Evolutionary conservation across 1,140 invertebrate genomes (phyloP), one percentile per base, ranked within the genome.

Genomic region (Chionoecetes opilio): DNA sequence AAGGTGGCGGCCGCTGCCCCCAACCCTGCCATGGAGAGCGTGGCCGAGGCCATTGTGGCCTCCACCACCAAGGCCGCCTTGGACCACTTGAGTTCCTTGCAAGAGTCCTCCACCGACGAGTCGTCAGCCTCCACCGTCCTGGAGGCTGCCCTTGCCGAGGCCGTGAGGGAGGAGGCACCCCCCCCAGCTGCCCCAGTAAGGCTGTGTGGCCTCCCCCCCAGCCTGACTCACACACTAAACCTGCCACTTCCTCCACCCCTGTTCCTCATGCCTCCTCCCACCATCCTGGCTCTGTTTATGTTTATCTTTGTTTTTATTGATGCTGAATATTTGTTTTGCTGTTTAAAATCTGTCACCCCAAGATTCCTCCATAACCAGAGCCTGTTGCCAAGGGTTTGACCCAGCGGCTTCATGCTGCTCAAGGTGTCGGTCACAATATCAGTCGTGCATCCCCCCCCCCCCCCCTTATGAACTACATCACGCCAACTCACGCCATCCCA

Each of bases 121-220:
- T 90, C 93, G 8, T 32, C 82, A 34, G 93, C 87, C 37, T 90
- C 87, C 11, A 94, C 93, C 17, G 89, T 91, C 89, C 93, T 94
- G 21, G 93, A 94, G 38, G 93, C 93, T 84, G 93, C 93, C 32
- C 38, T 94, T n/a, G 93, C 93, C n/a, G 93, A 94, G 82, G 93
- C 93, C 84, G 93, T 89, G 31, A 32, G 63, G 53, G 93, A 94
- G 53, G 93, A 94, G 82, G 85, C 82, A n/a, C 35, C 86, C 37
- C 63, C 63, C 63, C 63, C 63, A 75, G 63, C 63, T 75, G 21
- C 63, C 63, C 63, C 63, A 75, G 63, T 75, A 75, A 75, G 63
- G 63, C 63, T 75, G 63, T 75, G 63, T 75, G 63, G 63, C 63
- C 63, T 17, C 21, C 63, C 63, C 63, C 26, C 21, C 63, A 82